Conservation (phyloP, 53 echinoderm and acorn worm genomes). For the Echinometra lucunter region DNA sequence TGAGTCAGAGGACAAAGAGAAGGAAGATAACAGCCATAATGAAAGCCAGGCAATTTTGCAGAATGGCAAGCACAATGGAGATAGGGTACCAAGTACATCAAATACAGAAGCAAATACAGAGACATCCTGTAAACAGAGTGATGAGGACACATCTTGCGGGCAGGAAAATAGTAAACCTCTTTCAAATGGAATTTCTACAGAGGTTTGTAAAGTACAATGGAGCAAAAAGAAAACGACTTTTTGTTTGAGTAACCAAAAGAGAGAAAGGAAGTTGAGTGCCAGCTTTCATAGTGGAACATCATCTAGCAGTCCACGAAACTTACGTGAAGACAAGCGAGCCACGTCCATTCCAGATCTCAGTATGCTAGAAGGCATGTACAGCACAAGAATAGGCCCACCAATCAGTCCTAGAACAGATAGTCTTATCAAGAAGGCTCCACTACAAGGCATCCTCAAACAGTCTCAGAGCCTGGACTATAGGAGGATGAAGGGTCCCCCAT, state of each 20-base stretch:
- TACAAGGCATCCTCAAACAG: background rate
- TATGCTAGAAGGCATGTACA: conserved; percentile 62
- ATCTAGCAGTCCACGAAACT: background rate
- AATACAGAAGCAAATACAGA: background rate
- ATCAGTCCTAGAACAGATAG: conserved; percentile 50
- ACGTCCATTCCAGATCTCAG: conserved; percentile 60
- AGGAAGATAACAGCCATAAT: background rate
- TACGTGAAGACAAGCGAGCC: background rate
- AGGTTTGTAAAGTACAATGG: background rate
- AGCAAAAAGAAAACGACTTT: conserved; percentile 38
- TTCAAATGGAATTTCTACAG: background rate
- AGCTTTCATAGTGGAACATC: conserved; percentile 49
- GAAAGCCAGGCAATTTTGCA: background rate
- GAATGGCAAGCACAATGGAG: background rate
- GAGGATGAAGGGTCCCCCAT: conserved; percentile 32
- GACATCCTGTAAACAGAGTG: background rate
- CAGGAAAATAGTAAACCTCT: background rate
- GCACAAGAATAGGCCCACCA: conserved; percentile 67
- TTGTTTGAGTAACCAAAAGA: conserved; percentile 26
- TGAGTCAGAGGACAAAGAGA: background rate
- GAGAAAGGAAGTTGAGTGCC: conserved; percentile 30
- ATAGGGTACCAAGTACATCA: background rate
- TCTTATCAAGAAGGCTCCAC: conserved; percentile 23
- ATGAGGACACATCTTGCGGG: background rate
- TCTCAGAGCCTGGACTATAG: conserved; percentile 54